Conservation (phyloP, 2,888 invertebrate species). For the Acleris cristana region DNA sequence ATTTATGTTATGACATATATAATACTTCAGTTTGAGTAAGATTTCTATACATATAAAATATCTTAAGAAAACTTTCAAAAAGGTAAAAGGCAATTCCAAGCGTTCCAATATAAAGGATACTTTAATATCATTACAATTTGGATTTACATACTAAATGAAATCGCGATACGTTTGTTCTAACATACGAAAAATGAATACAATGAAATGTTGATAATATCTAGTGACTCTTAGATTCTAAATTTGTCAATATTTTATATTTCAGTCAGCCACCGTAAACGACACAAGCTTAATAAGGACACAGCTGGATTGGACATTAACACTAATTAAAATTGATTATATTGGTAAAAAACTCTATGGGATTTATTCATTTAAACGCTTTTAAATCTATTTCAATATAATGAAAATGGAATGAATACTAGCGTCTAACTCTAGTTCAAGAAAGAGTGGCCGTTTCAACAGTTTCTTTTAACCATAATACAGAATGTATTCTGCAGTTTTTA, state of each 20-base stretch:
- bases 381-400: background rate
- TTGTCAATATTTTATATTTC: constrained; percentile 53
- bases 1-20: constrained; percentile 15
- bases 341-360: background rate
- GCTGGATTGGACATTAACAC: constrained; percentile 48
- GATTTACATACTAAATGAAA: constrained; percentile 16
- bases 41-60: constrained; percentile 19
- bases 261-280: constrained; percentile 57
- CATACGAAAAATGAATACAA: constrained; percentile 16
- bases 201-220: constrained; percentile 41
- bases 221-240: constrained; percentile 53
- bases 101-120: constrained; percentile 21
- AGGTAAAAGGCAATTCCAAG: constrained; percentile 30
- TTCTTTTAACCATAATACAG: no score
- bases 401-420: constrained; percentile 17
- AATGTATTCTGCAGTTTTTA: no score
- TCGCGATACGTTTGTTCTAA: constrained; percentile 11
- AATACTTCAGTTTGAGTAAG: constrained; percentile 10
- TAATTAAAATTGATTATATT: constrained; percentile 9
- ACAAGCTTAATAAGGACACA: constrained; percentile 35
- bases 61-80: constrained; percentile 28
- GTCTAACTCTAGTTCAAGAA: background rate
- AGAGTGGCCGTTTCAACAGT: no score
- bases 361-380: no score
- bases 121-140: constrained; percentile 12